Evolutionary conservation across 2,113 vertebrate species (phyloP).

Genomic region (Pachyramphus minor): DNA sequence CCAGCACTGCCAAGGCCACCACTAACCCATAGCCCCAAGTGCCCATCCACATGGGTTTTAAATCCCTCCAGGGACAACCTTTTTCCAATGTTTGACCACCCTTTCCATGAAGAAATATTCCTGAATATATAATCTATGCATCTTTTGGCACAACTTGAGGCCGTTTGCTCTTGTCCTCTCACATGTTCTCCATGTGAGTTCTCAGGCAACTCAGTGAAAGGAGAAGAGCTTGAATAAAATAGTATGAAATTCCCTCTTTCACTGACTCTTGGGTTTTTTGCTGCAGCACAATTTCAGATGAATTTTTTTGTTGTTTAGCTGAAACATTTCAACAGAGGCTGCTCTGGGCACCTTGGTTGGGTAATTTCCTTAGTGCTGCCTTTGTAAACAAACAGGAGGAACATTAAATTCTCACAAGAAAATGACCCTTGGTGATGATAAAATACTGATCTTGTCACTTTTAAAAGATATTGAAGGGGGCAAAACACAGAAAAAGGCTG

Average conservation of each 20-base stretch:
- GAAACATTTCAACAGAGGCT: conserved; percentile 35
- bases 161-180: neutral
- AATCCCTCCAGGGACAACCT: neutral
- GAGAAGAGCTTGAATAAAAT: neutral
- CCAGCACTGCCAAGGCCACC: neutral
- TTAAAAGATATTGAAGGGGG: neutral
- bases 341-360: neutral
- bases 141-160: neutral
- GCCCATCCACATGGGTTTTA: neutral
- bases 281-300: neutral
- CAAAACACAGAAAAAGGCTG: neutral
- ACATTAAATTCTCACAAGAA: neutral
- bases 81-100: neutral
- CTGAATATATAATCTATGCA: neutral
- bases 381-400: neutral
- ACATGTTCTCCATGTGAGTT: neutral
- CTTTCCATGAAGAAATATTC: neutral
- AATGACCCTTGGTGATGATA: neutral
- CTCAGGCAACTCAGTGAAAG: neutral
- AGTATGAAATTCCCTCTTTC: neutral
- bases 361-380: neutral
- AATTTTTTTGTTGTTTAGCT: neutral
- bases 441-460: neutral
- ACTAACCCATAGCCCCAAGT: neutral
- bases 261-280: neutral